Evolutionary conservation across 2,113 vertebrate species (phyloP), one percentile per base, ranked within the genome.

Genomic region (Sminthopsis crassicaudata): DNA sequence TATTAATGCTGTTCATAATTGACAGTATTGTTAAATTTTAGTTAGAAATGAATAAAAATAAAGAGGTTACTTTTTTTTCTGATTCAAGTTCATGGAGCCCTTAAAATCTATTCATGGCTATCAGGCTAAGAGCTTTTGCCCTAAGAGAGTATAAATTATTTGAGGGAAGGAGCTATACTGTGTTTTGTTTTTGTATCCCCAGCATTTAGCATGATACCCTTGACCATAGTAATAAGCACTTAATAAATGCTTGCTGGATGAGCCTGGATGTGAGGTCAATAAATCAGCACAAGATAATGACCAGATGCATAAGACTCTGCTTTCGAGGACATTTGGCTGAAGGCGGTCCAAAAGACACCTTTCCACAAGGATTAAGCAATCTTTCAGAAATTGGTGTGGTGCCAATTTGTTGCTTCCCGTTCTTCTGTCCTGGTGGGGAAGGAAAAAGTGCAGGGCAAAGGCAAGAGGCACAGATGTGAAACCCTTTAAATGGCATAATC

Each of bases 331-430:
- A 50, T 91, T 23, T 94, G 92, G 36, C 42, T 92, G 95, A 9
- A 92, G 25, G 55, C 27, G n/a, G 92, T 76, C n/a, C 90, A 94
- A 27, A 92, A 36, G 89, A 96, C n/a, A 89, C 30, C 92, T 53
- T 93, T 90, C 6, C 76, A 51, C 2, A 91, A 53, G 42, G 94
- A 51, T 91, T 67, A 95, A 95, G 90, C 25, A 67, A 91, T 25
- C 93, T 96, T 95, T 90, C 53, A 55, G 53, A 96, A 97, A 97
- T 27, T 46, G 26, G 9, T 92, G n/a, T n/a, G 67, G 36, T 53
- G 57, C 46, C 8, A 91, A 92, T 26, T 94, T 96, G 93, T 51
- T 94, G 25, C 92, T 42, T 24, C 9, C 8, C 57, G 10, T 84
- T 96, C 91, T 93, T 91, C 90, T 91, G 50, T 89, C 50, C 57